phyloP scores from a whole-genome alignment of 2,797 vertebrate genomes.

The Cheirogaleus major region DNA sequence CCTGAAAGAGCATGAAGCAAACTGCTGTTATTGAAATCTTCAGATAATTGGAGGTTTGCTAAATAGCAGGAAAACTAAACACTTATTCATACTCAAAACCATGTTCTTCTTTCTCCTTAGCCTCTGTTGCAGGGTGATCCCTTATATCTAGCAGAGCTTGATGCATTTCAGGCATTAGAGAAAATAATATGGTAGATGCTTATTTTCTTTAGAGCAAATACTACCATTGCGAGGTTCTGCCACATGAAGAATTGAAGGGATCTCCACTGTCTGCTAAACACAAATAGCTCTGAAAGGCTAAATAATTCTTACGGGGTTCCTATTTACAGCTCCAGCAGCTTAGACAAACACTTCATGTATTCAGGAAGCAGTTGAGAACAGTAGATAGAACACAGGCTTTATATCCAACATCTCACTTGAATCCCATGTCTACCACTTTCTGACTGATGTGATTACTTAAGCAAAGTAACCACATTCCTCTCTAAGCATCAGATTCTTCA shows the following conservation, averaged over 20 bases:
- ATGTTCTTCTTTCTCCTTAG: not conserved
- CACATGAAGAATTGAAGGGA: not conserved
- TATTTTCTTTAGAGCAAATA: not conserved
- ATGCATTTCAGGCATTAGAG: not conserved
- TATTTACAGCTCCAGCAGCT: not conserved
- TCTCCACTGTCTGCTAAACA: not conserved
- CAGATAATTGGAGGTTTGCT: slow-evolving; percentile 11
- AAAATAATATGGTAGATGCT: not conserved
- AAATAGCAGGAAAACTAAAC: slow-evolving; percentile 10
- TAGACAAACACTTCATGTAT: not conserved
- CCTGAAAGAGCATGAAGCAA: slow-evolving; percentile 13
- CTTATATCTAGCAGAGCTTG: not conserved
- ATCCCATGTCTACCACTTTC: not conserved
- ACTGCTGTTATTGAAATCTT: slow-evolving; percentile 29
- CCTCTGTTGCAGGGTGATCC: not conserved
- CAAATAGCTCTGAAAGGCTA: not conserved
- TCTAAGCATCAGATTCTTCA: not conserved
- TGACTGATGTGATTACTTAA: not conserved
- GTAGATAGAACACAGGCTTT: not conserved
- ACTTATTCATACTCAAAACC: not conserved
- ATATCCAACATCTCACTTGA: not conserved
- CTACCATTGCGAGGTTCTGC: not conserved
- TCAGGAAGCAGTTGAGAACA: not conserved
- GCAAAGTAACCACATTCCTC: not conserved
- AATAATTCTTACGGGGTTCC: not conserved